Percentiles rank a stretch among this genome's conserved stretches.
Conservation (phyloP, 2,888 invertebrate species). For the Nemotelus pantherinus region DNA sequence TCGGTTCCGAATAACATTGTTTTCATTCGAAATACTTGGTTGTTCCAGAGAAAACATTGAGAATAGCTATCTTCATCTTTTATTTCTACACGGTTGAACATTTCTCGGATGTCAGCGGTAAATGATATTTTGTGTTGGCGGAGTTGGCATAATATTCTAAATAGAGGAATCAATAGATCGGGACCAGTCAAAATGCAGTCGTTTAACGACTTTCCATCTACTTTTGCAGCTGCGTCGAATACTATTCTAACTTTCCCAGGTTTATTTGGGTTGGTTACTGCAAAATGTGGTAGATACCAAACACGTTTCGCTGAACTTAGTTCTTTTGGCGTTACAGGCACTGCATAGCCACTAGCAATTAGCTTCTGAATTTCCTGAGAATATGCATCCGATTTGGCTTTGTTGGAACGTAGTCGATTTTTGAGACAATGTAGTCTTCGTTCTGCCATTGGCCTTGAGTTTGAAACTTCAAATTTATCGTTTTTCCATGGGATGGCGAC, state of each 20-base stretch:
- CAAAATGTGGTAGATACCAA: too few species aligned
- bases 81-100: neutral
- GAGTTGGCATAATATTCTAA: neutral
- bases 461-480: too few species aligned
- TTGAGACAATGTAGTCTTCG: too few species aligned
- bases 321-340: neutral
- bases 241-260: neutral
- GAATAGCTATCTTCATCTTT: neutral
- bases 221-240: neutral
- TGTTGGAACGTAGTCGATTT: too few species aligned
- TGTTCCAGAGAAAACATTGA: constrained; percentile 3
- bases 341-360: neutral
- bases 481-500: too few species aligned
- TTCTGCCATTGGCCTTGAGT: too few species aligned
- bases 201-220: neutral
- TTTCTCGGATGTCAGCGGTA: neutral
- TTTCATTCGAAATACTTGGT: neutral
- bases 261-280: constrained; percentile 6
- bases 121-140: neutral
- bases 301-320: too few species aligned
- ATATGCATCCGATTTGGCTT: neutral
- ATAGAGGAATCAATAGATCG: neutral
- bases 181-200: neutral
- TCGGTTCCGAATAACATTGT: neutral
- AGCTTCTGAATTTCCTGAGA: too few species aligned